Percentiles rank a stretch among this genome's conserved stretches.
phyloP scores from a whole-genome alignment of 2,113 vertebrate species.

The Chloebia gouldiae region DNA sequence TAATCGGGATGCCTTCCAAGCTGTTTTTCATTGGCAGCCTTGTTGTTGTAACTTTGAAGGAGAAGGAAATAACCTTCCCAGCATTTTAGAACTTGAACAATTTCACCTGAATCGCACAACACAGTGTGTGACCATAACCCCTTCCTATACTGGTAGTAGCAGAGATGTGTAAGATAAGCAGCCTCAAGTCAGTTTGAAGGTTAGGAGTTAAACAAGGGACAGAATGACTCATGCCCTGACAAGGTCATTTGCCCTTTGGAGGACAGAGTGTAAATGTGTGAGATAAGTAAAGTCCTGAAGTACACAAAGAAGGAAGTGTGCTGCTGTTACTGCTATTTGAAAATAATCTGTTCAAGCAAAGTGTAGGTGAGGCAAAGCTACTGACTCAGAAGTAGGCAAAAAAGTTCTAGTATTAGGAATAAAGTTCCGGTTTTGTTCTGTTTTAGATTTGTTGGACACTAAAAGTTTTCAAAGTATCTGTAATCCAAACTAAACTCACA shows the following conservation, averaged over 20 bases:
- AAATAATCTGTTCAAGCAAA: neutral
- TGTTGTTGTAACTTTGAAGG: neutral
- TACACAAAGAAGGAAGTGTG: neutral
- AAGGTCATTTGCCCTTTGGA: conserved; percentile 42
- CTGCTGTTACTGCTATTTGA: neutral
- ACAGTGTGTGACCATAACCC: neutral
- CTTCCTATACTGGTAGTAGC: neutral
- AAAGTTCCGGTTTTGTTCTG: neutral
- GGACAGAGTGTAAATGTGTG: neutral
- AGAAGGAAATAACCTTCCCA: neutral
- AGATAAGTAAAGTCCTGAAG: neutral
- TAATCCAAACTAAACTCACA: neutral
- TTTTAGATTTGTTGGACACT: neutral
- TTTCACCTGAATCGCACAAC: neutral
- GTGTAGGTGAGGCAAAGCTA: neutral
- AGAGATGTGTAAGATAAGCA: neutral
- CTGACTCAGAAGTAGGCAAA: neutral
- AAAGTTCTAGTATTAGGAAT: neutral
- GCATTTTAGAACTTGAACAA: neutral
- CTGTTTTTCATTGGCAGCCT: neutral
- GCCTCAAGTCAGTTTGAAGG: neutral
- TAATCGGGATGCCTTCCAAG: neutral
- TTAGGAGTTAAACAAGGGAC: neutral
- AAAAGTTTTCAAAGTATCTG: neutral
- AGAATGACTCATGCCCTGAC: conserved; percentile 35